Evolutionary conservation across 2,113 vertebrate species (phyloP).

Genomic region (Turnix velox): DNA sequence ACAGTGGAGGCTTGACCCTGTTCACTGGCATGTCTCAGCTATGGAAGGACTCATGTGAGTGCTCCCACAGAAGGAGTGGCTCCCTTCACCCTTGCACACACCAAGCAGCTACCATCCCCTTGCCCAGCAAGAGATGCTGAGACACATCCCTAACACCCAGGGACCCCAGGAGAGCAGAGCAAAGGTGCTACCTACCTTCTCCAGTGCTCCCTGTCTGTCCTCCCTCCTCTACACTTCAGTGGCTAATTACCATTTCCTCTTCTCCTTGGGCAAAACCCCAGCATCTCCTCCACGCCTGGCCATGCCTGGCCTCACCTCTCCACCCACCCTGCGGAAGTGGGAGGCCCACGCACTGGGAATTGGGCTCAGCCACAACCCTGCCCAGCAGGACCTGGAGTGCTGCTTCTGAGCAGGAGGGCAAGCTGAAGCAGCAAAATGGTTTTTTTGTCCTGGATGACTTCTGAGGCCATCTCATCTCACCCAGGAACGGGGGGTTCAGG

Average conservation of each 20-base stretch:
- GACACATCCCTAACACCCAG: rapidly evolving
- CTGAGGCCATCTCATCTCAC: neutral
- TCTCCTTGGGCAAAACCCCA: neutral
- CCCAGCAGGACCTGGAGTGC: rapidly evolving
- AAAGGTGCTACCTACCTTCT: neutral
- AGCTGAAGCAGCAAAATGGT: neutral
- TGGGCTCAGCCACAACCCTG: neutral
- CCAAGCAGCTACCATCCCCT: neutral
- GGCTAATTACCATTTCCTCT: neutral
- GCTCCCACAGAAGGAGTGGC: rapidly evolving
- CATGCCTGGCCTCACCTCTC: neutral
- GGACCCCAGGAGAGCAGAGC: neutral
- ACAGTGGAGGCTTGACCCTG: neutral
- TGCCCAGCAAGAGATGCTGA: rapidly evolving
- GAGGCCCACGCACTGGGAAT: neutral
- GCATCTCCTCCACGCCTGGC: neutral
- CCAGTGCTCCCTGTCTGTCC: neutral
- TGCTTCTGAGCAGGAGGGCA: neutral
- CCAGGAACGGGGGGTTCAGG: neutral
- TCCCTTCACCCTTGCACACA: neutral
- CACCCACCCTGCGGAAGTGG: neutral
- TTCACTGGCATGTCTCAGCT: rapidly evolving
- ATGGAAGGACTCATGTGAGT: neutral
- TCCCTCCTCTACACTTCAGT: neutral
- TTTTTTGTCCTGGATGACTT: too few species aligned